Base-by-base conservation (phyloP, 23 tunicate species). In the Halocynthia aurantium region DNA sequence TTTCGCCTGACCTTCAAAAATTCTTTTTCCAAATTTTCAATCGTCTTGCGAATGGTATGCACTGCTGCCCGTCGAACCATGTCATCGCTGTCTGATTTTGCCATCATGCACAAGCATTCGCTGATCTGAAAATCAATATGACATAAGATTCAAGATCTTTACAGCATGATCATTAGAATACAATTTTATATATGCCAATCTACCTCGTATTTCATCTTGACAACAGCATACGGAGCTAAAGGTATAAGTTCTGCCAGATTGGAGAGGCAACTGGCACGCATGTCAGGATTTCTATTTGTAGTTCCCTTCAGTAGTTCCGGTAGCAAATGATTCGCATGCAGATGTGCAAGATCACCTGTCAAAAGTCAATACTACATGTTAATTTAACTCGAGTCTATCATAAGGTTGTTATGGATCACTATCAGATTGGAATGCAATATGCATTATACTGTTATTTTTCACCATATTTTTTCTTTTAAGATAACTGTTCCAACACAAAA, bases 161-260 rank as follows among this genome's bases (percentile, higher is more conserved):
- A 31, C 44, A n/a, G n/a, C n/a, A 31, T 31, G 44, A 31, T 31
- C 44, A 31, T 0, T 31, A 31, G 44, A 31, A 31, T 31, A 31
- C 44, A 31, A 31, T 31, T 31, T 31, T 31, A 31, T 31, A 5
- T 40, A 17, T 67, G 18, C 60, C 60, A 51, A 10, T 44, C 21
- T 31, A 82, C 86, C 86, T 82, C 86, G 10, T 73, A 65, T 53
- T 75, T 44, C 56, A 82, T 73, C 61, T 11, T 52, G 20, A 80
- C 53, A 51, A 82, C 22, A 11, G 15, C 53, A 53, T 80, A 74
- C 18, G 60, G 85, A 19, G 84, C 58, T 57, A 81, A 55, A 9
- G 92, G 82, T 50, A 76, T 77, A 0, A 86, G 81, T 53, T 86
- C 82, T 7, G 85, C 85, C 13, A 86, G 62, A 61, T 86, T 86